A percentile compares a stretch with the other conserved stretches of the same genome.
Evolutionary conservation across 2,797 vertebrate species (phyloP).

Genomic region (Chiroxiphia lanceolata): DNA sequence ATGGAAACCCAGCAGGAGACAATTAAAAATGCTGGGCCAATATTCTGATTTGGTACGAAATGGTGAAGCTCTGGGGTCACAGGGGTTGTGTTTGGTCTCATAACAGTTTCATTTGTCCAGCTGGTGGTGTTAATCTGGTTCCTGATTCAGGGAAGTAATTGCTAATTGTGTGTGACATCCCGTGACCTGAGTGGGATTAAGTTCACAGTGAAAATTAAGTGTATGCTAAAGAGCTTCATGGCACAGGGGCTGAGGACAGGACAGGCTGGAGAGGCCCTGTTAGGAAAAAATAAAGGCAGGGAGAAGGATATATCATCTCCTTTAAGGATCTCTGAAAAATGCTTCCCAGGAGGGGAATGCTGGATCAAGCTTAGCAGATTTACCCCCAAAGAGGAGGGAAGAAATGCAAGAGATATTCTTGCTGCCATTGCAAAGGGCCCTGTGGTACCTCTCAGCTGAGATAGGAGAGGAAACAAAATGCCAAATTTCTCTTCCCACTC

Average conservation of each 20-base stretch:
- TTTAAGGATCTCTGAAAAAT: not conserved
- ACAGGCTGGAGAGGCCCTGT: not conserved
- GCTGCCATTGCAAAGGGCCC: not conserved
- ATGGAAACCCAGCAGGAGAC: constrained; percentile 12
- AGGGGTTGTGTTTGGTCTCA: not conserved
- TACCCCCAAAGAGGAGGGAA: not conserved
- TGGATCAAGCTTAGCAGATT: not conserved
- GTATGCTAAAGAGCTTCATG: not conserved
- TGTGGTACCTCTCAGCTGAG: no score
- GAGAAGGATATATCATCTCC: not conserved
- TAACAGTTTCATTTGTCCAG: not conserved
- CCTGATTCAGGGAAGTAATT: not conserved
- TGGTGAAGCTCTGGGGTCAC: not conserved
- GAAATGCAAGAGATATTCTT: not conserved
- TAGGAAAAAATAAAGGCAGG: not conserved
- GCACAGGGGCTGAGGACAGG: not conserved
- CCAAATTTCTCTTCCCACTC: not conserved
- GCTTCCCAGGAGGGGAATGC: not conserved
- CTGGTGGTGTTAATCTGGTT: not conserved
- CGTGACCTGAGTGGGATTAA: not conserved
- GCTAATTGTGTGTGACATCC: not conserved
- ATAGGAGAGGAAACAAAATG: not conserved
- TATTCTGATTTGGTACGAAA: not conserved
- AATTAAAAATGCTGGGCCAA: not conserved
- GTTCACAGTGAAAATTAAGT: not conserved